Evolutionary conservation across 2,888 invertebrate genomes (phyloP).

Genomic region (Xylophagus ater): DNA sequence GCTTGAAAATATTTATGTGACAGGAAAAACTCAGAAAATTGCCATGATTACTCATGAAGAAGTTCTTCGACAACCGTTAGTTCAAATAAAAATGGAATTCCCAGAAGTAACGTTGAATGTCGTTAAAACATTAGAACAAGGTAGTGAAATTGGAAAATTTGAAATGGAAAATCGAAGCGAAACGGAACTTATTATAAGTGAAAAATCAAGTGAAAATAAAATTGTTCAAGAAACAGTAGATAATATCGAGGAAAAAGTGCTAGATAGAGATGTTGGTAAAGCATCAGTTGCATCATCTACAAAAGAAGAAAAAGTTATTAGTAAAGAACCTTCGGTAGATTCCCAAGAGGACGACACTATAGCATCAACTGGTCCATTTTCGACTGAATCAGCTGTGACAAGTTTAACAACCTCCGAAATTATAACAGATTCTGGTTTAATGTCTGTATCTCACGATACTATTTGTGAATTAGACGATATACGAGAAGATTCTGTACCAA

Average conservation of each 20-base stretch:
- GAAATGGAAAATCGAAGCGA: constrained; percentile 14
- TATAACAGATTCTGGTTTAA: constrained; percentile 11
- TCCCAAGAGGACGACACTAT: not conserved
- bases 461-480: not conserved
- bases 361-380: not conserved
- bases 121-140: constrained; percentile 29
- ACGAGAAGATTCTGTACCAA: constrained; percentile 10
- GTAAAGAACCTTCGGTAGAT: too few relatives aligned
- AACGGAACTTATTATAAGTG: constrained; percentile 7
- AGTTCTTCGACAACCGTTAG: constrained; percentile 52
- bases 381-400: not conserved
- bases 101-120: constrained; percentile 34
- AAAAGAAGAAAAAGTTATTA: too few relatives aligned
- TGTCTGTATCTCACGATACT: not conserved
- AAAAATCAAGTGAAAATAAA: not conserved
- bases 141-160: constrained; percentile 2
- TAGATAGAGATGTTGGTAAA: not conserved
- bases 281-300: not conserved
- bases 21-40: constrained; percentile 40
- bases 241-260: not conserved
- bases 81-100: constrained; percentile 52
- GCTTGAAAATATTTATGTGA: constrained; percentile 24
- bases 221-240: too few relatives aligned
- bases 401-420: not conserved
- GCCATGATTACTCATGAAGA: constrained; percentile 64